Base-by-base conservation (phyloP, 2,888 invertebrate genomes). In the Anaspis maculata region DNA sequence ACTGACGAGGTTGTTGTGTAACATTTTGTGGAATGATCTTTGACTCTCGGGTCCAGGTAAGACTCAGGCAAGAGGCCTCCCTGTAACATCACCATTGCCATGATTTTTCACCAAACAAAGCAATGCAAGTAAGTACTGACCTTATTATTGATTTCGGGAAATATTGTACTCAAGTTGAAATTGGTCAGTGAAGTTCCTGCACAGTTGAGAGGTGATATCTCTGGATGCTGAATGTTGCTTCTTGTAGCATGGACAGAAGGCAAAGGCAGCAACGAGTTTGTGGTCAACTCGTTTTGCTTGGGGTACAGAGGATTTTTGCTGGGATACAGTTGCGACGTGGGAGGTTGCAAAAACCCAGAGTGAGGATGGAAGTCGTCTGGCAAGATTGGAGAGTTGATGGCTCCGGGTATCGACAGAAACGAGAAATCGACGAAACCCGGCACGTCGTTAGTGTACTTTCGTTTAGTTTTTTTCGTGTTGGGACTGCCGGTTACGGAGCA, bases 151-250 rank as follows among this genome's bases (percentile, higher is more conserved):
- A 87, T 86, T 69, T 87, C 87, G 2, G 87, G 87, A 61, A 86
- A 86, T 51, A 87, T 83, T 1, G 86, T 80, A 52, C 84, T 84
- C 24, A 87, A 68, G 64, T 86, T 86, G 56, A 87, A 87, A 60
- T 86, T 87, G 1, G 85, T 81, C 19, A 79, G 62, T 32, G 73
- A 71, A 3, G 70, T 72, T 21, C 73, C 71, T 7, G 50, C 56
- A 13, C 55, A 50, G 34, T 55, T 57, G 13, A 54, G 57, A 3
- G 61, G 56, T 1, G 62, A 54, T 24, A 59, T 51, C 32, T 64
- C 61, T 1, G 61, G 54, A 46, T 59, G 58, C 34, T 59, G 61
- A 10, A 57, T 49, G 23, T 41, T 47, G 34, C 35, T 46, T 32
- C 43, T 40, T n/a, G 37, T 34, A 13, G 16, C 30, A 10, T 46